Base-by-base conservation (phyloP, 1,140 invertebrate genomes). In the Nilaparvata lugens region DNA sequence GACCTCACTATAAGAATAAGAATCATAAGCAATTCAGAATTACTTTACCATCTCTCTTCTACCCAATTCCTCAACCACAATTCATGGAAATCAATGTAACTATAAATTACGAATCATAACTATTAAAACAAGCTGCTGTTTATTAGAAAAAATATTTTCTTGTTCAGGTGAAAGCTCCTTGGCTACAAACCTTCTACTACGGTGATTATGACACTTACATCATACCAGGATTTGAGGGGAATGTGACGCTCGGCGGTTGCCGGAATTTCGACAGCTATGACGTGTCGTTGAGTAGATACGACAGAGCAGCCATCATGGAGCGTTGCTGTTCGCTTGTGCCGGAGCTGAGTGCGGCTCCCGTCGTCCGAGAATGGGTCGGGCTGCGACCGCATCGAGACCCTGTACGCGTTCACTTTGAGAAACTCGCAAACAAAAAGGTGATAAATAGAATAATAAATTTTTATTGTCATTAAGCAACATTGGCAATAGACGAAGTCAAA, bases 171-270 rank as follows among this genome's bases (percentile, higher is more conserved):
- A 79, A 82, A 64, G 93, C 93, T 11, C 92, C 93, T 0, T 95
- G 92, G 91, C 74, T 96, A 4, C 93, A 94, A 76, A 86, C 83
- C 1, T 92, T 89, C 28, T 88, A 90, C 69, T 93, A 91, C 68
- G 84, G 81, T 0, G 90, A 94, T 67, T 78, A 83, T 55, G 87
- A 92, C 65, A 87, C 89, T 0, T 96, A 95, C 70, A 81, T 95
- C 6, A 83, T 95, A 57, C 93, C 93, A 4, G 86, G 88, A 0
- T 58, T 82, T 28, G 78, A 81, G 68, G 81, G 77, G 18, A 81
- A 81, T 13, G 71, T 83, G n/a, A 93, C 91, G 2, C 70, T 96
- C 2, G 93, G 94, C 4, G 93, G 93, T 0, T 83, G 84, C 21
- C 75, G 89, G 14, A 84, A 92, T 64, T 91, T 83, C 63, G 89